A percentile compares a stretch with the other conserved stretches of the same genome.
These are phyloP conservation scores for Heteropelma amictum DNA, from an alignment of 2,888 invertebrate genomes.

Conservation along the genomic window DNA sequence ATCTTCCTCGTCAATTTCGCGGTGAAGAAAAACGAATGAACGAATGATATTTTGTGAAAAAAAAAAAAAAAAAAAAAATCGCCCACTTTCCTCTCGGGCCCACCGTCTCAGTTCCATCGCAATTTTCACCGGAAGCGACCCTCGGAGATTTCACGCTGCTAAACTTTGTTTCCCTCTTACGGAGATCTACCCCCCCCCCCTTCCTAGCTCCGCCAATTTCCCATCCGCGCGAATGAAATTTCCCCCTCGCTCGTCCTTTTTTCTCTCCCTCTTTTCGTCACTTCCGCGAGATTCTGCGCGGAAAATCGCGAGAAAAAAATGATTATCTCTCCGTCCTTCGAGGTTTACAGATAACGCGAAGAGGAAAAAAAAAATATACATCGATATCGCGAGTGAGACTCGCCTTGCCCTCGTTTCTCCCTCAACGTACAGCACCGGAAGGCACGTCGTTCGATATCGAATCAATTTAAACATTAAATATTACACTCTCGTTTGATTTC, in stretches of 20 bases:
- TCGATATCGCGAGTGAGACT: background rate
- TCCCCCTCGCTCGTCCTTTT: conserved; percentile 7
- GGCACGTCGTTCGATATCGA: conserved; percentile 6
- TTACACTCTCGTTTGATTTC: background rate
- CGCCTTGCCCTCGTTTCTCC: conserved; percentile 17
- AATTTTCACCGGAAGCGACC: conserved; percentile 23
- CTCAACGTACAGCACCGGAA: background rate
- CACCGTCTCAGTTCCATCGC: background rate
- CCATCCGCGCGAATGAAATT: conserved; percentile 1
- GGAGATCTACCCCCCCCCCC: no score
- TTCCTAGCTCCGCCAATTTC: background rate
- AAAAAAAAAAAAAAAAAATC: no score
- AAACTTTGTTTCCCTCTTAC: conserved; percentile 36
- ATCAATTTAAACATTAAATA: background rate
- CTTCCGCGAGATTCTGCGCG: conserved; percentile 18
- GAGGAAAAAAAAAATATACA: no score
- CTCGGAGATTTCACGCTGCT: conserved; percentile 25
- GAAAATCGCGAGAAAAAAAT: conserved; percentile 29
- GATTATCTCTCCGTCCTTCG: conserved; percentile 12
- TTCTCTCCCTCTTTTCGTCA: background rate
- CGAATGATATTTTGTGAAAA: no score
- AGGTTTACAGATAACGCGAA: background rate
- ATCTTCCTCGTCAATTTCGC: no score
- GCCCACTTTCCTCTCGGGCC: background rate
- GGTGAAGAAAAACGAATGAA: no score